Evolutionary conservation across 1,140 invertebrate genomes (phyloP).

Genomic region (Lordiphosa collinella): DNA sequence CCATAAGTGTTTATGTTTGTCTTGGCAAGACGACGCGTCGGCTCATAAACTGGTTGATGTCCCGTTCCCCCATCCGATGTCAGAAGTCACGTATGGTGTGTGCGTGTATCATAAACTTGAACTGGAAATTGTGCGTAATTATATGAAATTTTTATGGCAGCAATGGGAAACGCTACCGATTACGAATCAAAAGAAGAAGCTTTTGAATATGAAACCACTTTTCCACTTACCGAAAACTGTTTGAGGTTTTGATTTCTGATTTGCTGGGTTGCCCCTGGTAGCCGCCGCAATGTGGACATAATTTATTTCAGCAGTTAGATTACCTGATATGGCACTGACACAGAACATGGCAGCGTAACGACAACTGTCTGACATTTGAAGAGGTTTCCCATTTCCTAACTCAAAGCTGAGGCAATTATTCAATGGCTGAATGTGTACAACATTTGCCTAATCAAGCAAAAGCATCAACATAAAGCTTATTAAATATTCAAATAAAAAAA

Average conservation of each 20-base stretch:
- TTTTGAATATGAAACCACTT: not conserved
- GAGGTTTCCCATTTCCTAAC: not conserved
- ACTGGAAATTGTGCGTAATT: slow-evolving; percentile 75
- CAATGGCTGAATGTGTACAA: slow-evolving; percentile 18
- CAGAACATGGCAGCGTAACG: no score
- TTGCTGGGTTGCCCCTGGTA: slow-evolving; percentile 57
- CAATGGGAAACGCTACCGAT: slow-evolving; percentile 51
- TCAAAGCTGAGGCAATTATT: slow-evolving; percentile 24
- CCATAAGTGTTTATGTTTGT: slow-evolving; percentile 73
- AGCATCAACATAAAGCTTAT: slow-evolving; percentile 51
- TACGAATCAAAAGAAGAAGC: not conserved
- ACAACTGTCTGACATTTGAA: slow-evolving; percentile 9
- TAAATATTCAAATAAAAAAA: slow-evolving; percentile 58
- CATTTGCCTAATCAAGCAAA: slow-evolving; percentile 22
- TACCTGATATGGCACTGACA: slow-evolving; percentile 20
- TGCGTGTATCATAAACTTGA: slow-evolving; percentile 62
- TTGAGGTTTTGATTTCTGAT: slow-evolving; percentile 11
- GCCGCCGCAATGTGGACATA: slow-evolving; percentile 56
- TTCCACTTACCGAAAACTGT: not conserved
- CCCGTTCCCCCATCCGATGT: slow-evolving; percentile 24
- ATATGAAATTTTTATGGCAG: slow-evolving; percentile 72
- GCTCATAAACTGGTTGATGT: slow-evolving; percentile 52
- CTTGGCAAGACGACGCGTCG: slow-evolving; percentile 46
- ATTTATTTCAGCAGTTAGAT: slow-evolving; percentile 61
- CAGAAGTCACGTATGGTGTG: slow-evolving; percentile 55